phyloP scores from a whole-genome alignment of 1,140 invertebrate species.

The Melitaea cinxia region DNA sequence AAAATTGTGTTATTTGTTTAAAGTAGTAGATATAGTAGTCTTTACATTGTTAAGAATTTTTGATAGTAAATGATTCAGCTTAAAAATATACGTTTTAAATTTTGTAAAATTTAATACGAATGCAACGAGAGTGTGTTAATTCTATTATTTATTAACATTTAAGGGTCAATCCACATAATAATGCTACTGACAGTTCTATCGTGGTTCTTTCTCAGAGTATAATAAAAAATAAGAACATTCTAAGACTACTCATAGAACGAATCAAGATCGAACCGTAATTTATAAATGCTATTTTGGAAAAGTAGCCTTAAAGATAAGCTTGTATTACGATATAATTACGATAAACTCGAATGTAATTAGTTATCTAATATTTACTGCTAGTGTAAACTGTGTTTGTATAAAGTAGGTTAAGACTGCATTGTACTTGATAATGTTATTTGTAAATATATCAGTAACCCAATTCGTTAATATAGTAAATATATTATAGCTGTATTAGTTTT shows the following conservation, averaged over 20 bases:
- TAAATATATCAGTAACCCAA: conserved; percentile 45
- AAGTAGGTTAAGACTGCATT: conserved; percentile 48
- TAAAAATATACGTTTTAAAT: no score
- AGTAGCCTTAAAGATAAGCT: neutral
- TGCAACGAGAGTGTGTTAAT: no score
- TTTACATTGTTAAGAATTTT: no score
- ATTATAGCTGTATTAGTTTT: neutral
- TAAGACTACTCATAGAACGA: neutral
- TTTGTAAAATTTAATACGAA: no score
- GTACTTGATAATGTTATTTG: conserved; percentile 51
- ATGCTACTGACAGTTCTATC: no score
- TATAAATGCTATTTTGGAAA: neutral
- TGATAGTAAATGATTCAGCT: no score
- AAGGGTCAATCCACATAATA: no score
- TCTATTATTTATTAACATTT: no score
- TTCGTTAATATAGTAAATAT: conserved; percentile 37
- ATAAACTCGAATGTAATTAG: conserved; percentile 12
- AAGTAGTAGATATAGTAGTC: no score
- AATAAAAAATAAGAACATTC: no score
- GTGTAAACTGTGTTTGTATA: conserved; percentile 22
- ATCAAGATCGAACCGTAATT: neutral
- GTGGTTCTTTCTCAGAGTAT: no score
- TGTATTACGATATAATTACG: conserved; percentile 3
- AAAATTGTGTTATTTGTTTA: no score
- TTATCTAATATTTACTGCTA: conserved; percentile 8